These are phyloP conservation scores for Oophaga sylvatica DNA, from an alignment of 2,797 vertebrate genomes.

Conservation along the genomic window DNA sequence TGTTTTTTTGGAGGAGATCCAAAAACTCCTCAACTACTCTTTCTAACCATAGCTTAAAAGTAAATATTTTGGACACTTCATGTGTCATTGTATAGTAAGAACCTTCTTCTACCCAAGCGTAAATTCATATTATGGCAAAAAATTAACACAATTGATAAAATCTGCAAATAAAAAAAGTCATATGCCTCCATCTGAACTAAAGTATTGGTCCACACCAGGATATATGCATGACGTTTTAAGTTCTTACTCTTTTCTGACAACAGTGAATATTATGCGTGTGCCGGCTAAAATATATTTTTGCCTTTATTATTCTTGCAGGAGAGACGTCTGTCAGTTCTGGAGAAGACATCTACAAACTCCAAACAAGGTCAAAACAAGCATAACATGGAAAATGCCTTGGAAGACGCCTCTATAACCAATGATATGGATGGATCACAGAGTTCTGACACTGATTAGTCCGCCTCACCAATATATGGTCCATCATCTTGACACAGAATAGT, in stretches of 20 bases:
- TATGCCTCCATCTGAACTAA: neutral
- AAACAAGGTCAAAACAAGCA: neutral
- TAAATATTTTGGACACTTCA: neutral
- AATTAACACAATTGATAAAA: neutral
- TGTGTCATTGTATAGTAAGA: neutral
- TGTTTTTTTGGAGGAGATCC: too few species aligned
- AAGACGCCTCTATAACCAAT: neutral
- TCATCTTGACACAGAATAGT: neutral
- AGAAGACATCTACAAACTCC: neutral
- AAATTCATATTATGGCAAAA: neutral
- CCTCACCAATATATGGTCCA: too few species aligned
- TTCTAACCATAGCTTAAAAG: neutral
- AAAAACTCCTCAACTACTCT: too few species aligned
- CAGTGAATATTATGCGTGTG: neutral
- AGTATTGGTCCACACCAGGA: neutral
- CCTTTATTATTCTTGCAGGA: slow-evolving; percentile 28
- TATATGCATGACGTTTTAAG: neutral
- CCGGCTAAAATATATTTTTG: neutral
- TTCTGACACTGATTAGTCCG: neutral
- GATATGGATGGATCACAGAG: neutral
- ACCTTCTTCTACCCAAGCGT: neutral
- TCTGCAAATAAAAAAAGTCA: neutral
- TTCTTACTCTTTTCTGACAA: neutral
- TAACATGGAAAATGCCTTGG: neutral
- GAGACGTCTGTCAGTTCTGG: slow-evolving; percentile 1